Evolutionary conservation across 2,888 invertebrate species (phyloP), one percentile per base, ranked within the genome.

Genomic region (Augochlorella aurata): DNA sequence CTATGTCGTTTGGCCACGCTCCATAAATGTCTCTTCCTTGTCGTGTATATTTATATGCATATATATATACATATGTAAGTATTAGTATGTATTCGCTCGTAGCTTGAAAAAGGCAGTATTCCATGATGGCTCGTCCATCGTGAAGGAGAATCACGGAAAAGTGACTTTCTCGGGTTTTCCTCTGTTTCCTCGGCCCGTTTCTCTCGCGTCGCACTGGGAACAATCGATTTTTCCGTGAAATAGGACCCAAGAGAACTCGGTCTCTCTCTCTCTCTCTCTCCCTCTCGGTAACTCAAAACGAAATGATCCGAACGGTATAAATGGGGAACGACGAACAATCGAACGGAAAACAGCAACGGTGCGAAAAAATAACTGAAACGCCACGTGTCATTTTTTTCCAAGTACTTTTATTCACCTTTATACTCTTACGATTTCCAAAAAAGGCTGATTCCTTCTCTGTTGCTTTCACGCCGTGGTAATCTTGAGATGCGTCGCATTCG

Each of bases 331-430:
- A n/a, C 73, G 73, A 67, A 63, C 38, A 73, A 65, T 49, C 67
- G 70, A 77, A 44, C 58, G 74, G 72, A 82, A 58, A 58, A 58
- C 21, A 54, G 5, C 38, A 74, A 72, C 80, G 84, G 75, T 74
- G n/a, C 24, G 24, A 79, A 81, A 83, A 79, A 86, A 80, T 73
- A 84, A 87, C 86, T 63, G 66, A 82, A 87, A 87, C 73, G 79
- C 74, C 83, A 86, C 83, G 82, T 83, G 82, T 85, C 38, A 76
- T 82, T 81, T 88, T 86, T 88, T 90, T 87, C 77, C 85, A 90
- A 88, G 85, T 88, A 90, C 81, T 87, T 90, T 90, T 90, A 89
- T 90, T 90, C 87, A 86, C 79, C 86, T 90, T 61, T 88, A 87
- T 88, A 87, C 82, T 88, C 79, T 84, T 87, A 89, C 86, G 89